A percentile compares a stretch with the other conserved stretches of the same genome.
These are phyloP conservation scores for Sesia apiformis DNA, from an alignment of 2,888 invertebrate genomes.

Conservation along the genomic window DNA sequence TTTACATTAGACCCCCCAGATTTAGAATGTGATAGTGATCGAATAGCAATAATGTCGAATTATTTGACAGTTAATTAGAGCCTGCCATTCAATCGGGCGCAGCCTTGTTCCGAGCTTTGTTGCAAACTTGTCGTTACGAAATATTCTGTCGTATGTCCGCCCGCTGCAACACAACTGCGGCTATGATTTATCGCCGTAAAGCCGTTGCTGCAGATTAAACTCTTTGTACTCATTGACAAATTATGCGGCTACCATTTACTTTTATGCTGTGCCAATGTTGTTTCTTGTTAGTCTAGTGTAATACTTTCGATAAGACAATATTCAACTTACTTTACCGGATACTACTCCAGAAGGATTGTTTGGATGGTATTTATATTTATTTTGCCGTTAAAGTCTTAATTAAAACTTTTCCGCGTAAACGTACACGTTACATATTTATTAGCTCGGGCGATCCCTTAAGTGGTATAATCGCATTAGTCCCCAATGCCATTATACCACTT, in stretches of 20 bases:
- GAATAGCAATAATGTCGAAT: slow-evolving; percentile 52
- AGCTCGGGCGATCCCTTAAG: too few relatives aligned
- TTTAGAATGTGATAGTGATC: slow-evolving; percentile 22
- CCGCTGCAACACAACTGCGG: slow-evolving; percentile 37
- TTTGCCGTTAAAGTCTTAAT: slow-evolving; percentile 12
- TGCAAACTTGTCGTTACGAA: slow-evolving; percentile 49
- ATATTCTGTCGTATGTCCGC: slow-evolving; percentile 45
- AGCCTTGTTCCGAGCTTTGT: slow-evolving; percentile 44
- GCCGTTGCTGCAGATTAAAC: slow-evolving; percentile 41
- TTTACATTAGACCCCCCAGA: neutral
- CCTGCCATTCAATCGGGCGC: slow-evolving; percentile 46
- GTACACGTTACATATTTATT: neutral
- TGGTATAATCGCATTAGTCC: too few relatives aligned
- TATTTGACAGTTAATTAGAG: slow-evolving; percentile 69
- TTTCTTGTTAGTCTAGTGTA: too few relatives aligned
- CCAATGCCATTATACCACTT: slow-evolving; percentile 2
- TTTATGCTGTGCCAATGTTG: slow-evolving; percentile 22
- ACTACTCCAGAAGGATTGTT: neutral
- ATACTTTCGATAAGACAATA: neutral
- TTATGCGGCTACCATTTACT: slow-evolving; percentile 52
- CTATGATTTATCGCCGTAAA: slow-evolving; percentile 51
- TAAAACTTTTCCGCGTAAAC: neutral
- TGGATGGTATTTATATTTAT: slow-evolving; percentile 6
- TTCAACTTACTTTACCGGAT: neutral
- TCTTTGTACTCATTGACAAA: slow-evolving; percentile 64